Base-by-base conservation (phyloP, 2,797 vertebrate genomes). In the Tenualosa thibaudeaui region DNA sequence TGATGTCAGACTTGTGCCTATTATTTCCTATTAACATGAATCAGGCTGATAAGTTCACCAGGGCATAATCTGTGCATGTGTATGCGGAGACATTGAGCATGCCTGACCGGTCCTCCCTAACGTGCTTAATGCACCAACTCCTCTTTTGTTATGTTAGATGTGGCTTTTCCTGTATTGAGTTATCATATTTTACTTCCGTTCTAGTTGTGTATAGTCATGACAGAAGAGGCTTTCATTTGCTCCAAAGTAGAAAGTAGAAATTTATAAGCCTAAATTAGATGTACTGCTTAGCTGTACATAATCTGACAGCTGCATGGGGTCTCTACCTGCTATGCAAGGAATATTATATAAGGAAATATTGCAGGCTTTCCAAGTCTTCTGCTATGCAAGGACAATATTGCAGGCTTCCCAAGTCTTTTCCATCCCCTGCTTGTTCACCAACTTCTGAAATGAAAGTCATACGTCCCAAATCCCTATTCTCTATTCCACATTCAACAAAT, bases 111-210 rank as follows among this genome's bases (percentile, higher is more conserved):
- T 81, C 53, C 78, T 12, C 5, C 40, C 40, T 22, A n/a, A 56
- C n/a, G 56, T 84, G 58, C 49, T 71, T 49, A 68, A 84, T 53
- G 62, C 50, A 65, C 24, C 71, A 78, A 78, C 22, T 12, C 8
- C 51, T 31, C 37, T 84, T 58, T 84, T 81, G 71, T 78, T 78
- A 78, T 78, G 71, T 54, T 54, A 78, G 71, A 37, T 81, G 83
- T 84, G 83, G 31, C 78, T 78, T 31, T 13, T 13, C 12, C 50
- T 56, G 68, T 78, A 53, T 56, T 7, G 51, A 56, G 71, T 78
- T 78, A 19, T 78, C 22, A 84, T 78, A 31, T 78, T 81, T 84
- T 75, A 46, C 46, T 78, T 78, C 71, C 13, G 40, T 43, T 43
- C 71, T 17, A 78, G 5, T 78, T 78, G 37, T 2, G 22, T 0